Evolutionary conservation across 1,140 invertebrate species (phyloP).

Genomic region (Notospermus geniculatus): DNA sequence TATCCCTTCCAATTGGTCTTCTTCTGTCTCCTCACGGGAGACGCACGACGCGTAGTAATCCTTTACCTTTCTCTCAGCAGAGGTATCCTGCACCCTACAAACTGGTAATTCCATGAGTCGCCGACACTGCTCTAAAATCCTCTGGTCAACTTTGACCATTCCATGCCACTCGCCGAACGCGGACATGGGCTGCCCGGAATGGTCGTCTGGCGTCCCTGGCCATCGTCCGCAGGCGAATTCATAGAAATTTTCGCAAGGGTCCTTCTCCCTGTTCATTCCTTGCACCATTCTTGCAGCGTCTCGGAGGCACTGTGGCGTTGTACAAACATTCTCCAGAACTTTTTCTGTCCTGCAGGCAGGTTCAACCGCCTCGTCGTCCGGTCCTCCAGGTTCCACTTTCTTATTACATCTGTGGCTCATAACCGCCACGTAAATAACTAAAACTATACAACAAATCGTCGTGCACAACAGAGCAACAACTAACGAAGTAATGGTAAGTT

Average conservation of each 20-base stretch:
- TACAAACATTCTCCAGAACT: slow-evolving; percentile 19
- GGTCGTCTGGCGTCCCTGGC: slow-evolving; percentile 22
- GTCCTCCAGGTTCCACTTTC: no score
- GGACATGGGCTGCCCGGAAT: slow-evolving; percentile 9
- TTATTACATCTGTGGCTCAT: no score
- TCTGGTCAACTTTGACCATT: slow-evolving; percentile 29
- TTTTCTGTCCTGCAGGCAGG: no score
- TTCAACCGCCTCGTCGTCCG: no score
- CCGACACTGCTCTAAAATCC: slow-evolving; percentile 35
- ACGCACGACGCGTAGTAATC: slow-evolving; percentile 42
- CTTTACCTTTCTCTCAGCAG: slow-evolving; percentile 45
- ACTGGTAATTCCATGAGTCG: slow-evolving; percentile 32
- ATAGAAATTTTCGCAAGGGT: slow-evolving; percentile 63
- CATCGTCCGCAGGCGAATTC: slow-evolving; percentile 59
- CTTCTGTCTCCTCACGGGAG: no score
- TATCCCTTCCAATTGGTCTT: no score
- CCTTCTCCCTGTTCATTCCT: slow-evolving; percentile 54
- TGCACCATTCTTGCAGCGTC: slow-evolving; percentile 29
- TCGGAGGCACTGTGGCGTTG: slow-evolving; percentile 34
- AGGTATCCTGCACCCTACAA: slow-evolving; percentile 24
- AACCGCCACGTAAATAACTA: no score
- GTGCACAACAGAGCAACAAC: no score
- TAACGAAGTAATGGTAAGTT: no score
- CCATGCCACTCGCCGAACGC: slow-evolving; percentile 21
- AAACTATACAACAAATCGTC: no score